Evolutionary conservation across 2,797 vertebrate genomes (phyloP).

Genomic region (Lepilemur ruficaudatus): DNA sequence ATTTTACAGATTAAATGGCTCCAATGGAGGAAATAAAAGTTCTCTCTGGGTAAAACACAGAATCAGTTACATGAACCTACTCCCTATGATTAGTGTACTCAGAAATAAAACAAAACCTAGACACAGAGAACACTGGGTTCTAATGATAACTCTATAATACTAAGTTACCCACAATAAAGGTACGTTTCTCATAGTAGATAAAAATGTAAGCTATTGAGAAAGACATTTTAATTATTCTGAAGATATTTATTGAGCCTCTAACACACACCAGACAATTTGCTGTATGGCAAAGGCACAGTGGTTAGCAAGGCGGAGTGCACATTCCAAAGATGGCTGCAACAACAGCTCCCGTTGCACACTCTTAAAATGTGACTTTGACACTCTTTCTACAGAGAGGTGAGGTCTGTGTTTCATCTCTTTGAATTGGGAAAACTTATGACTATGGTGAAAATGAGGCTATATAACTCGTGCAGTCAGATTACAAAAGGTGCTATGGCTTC

Average conservation of each 20-base stretch:
- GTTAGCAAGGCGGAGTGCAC: neutral
- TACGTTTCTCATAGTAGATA: neutral
- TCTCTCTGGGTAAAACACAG: neutral
- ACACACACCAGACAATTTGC: neutral
- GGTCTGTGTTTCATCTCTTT: neutral
- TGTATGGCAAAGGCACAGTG: neutral
- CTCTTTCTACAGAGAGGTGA: neutral
- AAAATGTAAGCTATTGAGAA: neutral
- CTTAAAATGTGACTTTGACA: neutral
- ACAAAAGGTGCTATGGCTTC: neutral
- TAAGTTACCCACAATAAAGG: neutral
- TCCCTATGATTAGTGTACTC: neutral
- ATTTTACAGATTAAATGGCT: slow-evolving; percentile 32
- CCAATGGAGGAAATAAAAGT: neutral
- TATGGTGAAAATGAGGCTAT: neutral
- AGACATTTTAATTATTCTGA: slow-evolving; percentile 4
- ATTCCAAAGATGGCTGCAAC: neutral
- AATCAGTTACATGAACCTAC: neutral
- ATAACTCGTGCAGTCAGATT: neutral
- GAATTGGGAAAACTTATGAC: neutral
- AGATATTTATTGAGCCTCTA: neutral
- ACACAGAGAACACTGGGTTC: neutral
- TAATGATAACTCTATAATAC: neutral
- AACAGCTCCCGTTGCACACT: neutral
- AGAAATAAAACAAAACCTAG: neutral